Conservation (phyloP, 2,888 invertebrate species). For the Tetropium fuscum region DNA sequence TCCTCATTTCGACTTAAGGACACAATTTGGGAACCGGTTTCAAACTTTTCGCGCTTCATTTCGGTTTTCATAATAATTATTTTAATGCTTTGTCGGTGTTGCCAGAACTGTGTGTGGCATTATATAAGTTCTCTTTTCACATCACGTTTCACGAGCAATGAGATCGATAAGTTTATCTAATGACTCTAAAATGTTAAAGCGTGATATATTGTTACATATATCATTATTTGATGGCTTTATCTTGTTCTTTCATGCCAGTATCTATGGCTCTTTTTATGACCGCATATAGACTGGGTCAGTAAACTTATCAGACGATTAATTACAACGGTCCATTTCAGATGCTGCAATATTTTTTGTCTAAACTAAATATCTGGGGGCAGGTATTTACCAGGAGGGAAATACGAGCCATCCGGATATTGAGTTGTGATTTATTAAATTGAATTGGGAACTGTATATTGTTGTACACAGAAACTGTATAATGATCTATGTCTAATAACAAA, state of each 20-base stretch:
- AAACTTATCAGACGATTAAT: too few species aligned
- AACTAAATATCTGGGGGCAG: too few species aligned
- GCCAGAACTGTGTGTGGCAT: background rate
- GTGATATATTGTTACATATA: background rate
- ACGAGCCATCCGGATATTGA: too few species aligned
- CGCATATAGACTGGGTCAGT: too few species aligned
- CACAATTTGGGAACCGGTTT: constrained; percentile 20
- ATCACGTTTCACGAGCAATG: background rate
- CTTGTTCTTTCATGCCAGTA: background rate
- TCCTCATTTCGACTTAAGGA: constrained; percentile 11
- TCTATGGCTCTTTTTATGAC: too few species aligned
- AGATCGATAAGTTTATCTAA: background rate
- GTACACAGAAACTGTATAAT: too few species aligned
- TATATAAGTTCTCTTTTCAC: constrained; percentile 9
- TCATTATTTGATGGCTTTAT: background rate
- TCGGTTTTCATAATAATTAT: constrained; percentile 23
- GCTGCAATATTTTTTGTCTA: too few species aligned
- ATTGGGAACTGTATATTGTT: too few species aligned
- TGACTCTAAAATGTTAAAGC: background rate
- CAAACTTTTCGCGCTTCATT: constrained; percentile 9
- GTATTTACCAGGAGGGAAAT: too few species aligned
- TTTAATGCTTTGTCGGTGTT: constrained; percentile 7
- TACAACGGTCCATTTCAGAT: too few species aligned
- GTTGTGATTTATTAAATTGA: too few species aligned
- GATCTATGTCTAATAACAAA: too few species aligned